Percentiles rank a stretch among this genome's conserved stretches.
Conservation (phyloP, 30 jellyfish, hydroid and myxozoan species). For the Turritopsis rubra region DNA sequence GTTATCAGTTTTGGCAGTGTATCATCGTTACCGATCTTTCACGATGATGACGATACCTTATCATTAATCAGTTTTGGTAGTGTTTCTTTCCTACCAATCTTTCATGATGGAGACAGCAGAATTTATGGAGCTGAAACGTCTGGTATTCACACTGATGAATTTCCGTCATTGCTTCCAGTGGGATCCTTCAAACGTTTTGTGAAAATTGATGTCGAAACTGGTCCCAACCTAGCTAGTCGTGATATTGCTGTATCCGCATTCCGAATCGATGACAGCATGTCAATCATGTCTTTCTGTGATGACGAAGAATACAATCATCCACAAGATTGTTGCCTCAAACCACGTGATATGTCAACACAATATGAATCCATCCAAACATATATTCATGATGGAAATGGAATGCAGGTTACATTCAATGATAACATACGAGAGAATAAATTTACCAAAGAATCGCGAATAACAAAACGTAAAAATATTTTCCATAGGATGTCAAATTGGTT, state of each 20-base stretch:
- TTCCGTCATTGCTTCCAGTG: not conserved
- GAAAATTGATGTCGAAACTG: too few species aligned
- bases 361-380: not conserved
- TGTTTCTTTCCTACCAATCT: not conserved
- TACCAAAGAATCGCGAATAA: not conserved
- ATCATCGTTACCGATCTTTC: not conserved
- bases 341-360: not conserved
- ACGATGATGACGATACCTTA: not conserved
- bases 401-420: not conserved
- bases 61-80: not conserved
- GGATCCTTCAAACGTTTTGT: not conserved
- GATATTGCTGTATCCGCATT: too few species aligned
- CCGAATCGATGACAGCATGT: too few species aligned
- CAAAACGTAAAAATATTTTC: not conserved
- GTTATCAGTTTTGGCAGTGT: not conserved
- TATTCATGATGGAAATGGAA: not conserved
- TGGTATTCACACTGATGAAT: too few species aligned
- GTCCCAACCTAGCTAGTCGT: too few species aligned
- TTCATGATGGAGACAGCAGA: not conserved
- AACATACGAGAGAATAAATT: not conserved
- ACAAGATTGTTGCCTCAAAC: not conserved
- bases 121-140: too few species aligned
- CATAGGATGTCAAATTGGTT: not conserved
- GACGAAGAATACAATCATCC: too few species aligned
- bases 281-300: too few species aligned